These are phyloP conservation scores for Pyrrhosoma nymphula DNA, from an alignment of 2,888 invertebrate genomes.

Conservation along the genomic window DNA sequence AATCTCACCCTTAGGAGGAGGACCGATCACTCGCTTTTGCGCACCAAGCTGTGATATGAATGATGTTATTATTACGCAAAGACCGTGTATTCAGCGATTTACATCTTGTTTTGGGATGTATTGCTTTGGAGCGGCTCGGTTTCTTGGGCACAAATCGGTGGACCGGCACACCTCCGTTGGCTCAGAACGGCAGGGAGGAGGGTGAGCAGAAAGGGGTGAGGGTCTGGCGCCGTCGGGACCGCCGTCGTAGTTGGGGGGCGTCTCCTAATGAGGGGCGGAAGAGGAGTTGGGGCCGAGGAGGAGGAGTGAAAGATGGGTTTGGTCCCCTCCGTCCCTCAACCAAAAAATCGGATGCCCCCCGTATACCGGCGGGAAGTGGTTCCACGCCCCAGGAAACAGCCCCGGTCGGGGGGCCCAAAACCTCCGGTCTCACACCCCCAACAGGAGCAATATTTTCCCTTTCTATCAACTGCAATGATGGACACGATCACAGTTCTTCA, in stretches of 20 bases:
- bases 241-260: background rate
- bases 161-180: background rate
- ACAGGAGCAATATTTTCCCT: background rate
- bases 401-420: background rate
- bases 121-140: background rate
- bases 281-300: background rate
- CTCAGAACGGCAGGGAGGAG: background rate
- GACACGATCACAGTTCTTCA: too few relatives aligned
- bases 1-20: too few relatives aligned
- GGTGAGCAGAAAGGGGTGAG: too few relatives aligned
- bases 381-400: background rate
- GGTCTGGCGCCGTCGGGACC: background rate
- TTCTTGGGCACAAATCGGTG: background rate
- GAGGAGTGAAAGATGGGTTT: background rate
- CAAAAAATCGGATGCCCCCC: background rate
- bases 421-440: background rate
- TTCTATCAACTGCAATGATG: too few relatives aligned
- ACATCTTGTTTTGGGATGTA: background rate
- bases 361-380: background rate
- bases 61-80: background rate
- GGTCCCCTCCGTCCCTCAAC: background rate
- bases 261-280: background rate
- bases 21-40: background rate
- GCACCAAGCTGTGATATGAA: background rate
- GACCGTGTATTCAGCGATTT: background rate